Base-by-base conservation (phyloP, 2,797 vertebrate species). In the Dromococcyx pavoninus region DNA sequence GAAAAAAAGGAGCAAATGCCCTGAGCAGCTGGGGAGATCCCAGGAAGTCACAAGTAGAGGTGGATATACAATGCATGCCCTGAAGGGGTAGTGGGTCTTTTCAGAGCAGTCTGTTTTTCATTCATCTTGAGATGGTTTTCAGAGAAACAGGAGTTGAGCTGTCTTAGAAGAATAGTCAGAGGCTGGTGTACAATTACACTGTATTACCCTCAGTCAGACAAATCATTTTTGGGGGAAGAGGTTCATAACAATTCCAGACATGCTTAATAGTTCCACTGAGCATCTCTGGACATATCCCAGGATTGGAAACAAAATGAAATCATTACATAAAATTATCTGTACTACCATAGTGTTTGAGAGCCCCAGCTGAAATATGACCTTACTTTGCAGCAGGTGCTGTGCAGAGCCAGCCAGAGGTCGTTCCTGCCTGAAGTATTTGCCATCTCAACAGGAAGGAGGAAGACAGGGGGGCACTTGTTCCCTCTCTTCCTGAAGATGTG, bases 281-380 rank as follows among this genome's bases (percentile, higher is more conserved):
- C 90, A 67, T 41, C 71, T 89, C 89, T 90, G 88, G 61, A 88
- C 61, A 91, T 93, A 91, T 71, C 44, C 74, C 1, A 7, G 43
- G 61, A 91, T 77, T 85, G 74, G 74, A 93, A 96, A 91, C 61
- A 73, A 91, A 94, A 94, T 94, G 71, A 95, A 96, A 91, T 60
- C 76, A 84, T 90, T 93, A 90, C 35, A 74, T 65, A 88, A 85
- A 97, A 95, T 96, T 79, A 94, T 95, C 79, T 91, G 41, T 91
- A 46, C 41, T 78, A 46, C 71, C 58, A 13, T 5, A 69, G 83
- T 27, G 21, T 87, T 94, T 87, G 74, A 91, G 21, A 93, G 51
- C 28, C 35, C 13, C 60, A 48, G 64, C 57, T 94, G 77, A 91
- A 91, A 94, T 50, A 53, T 88, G 71, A 64, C 56, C 44, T 76